Conservation (phyloP, 2,113 vertebrate species). For the Orientallactaga bullata region DNA sequence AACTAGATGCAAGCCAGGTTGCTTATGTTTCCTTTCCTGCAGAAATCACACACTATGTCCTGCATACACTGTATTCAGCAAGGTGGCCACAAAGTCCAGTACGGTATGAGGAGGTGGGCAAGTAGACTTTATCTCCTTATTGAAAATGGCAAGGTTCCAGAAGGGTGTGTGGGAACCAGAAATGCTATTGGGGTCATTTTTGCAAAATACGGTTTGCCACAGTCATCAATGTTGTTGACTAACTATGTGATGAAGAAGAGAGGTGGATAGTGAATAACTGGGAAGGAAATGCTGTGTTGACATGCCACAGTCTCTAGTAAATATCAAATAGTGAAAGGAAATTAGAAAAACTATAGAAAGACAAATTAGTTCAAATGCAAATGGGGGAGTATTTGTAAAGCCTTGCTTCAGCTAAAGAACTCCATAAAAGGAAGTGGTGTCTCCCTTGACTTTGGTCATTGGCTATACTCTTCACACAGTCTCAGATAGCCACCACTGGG, state of each 20-base stretch:
- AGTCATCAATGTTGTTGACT: not conserved
- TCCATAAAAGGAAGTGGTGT: not conserved
- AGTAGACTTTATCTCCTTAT: not conserved
- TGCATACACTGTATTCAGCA: not conserved
- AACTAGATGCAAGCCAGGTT: not conserved
- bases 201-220: not conserved
- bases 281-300: constrained; percentile 41
- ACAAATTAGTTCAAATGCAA: constrained; percentile 45
- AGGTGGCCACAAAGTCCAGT: not conserved
- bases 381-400: not conserved
- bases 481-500: not conserved
- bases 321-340: constrained; percentile 20
- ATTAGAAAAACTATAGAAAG: constrained; percentile 57
- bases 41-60: not conserved
- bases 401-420: not conserved
- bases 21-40: not conserved
- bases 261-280: not conserved
- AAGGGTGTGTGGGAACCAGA: not conserved
- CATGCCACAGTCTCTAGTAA: constrained; percentile 17
- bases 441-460: not conserved
- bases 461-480: not conserved
- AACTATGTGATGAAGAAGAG: not conserved
- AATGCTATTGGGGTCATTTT: not conserved
- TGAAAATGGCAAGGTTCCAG: not conserved
- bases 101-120: not conserved